Base-by-base conservation (phyloP, 2,888 invertebrate genomes). In the Colletes collaris region DNA sequence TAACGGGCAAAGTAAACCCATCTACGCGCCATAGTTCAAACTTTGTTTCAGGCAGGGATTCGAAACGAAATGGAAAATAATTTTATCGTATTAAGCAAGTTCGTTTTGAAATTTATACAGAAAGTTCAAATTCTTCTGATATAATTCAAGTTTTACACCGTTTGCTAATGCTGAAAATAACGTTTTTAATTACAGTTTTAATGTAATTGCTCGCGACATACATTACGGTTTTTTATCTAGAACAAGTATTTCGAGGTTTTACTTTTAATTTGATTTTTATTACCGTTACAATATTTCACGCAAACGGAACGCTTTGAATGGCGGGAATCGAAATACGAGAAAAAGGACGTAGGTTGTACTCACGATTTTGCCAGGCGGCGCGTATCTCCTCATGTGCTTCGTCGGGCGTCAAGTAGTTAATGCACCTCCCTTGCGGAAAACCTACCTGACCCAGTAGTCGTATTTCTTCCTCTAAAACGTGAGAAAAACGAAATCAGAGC, bases 401-500 rank as follows among this genome's bases (percentile, higher is more conserved):
- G 77, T 94, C 94, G 80, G 96, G 96, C 7, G 96, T 95, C 90
- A 97, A 94, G 92, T 97, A 97, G 94, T 97, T 97, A 91, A 97
- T 96, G 93, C 98, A 97, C 88, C 96, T 95, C 79, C 95, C 95
- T 85, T 94, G 94, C 0, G 96, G 96, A 91, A 96, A 96, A 37
- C 96, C 96, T 70, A 95, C 94, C 85, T 94, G 94, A 49, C 94
- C 94, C 86, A 97, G 92, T 89, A 96, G 94, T 83, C 94, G 93
- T 84, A 97, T 95, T 93, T 97, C 97, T 90, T 96, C 96, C 85
- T 96, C 96, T 95, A 94, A 68, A 83, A 81, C 13, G 55, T n/a
- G 44, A 67, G 60, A 56, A 70, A 27, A 27, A 27, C 27, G 27
- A 27, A 27, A 27, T 27, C 27, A 27, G 27, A 27, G 27, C 27